Percentiles rank a stretch among this genome's conserved stretches.
phyloP scores from a whole-genome alignment of 2,888 invertebrate species.

The Papilio demoleus region DNA sequence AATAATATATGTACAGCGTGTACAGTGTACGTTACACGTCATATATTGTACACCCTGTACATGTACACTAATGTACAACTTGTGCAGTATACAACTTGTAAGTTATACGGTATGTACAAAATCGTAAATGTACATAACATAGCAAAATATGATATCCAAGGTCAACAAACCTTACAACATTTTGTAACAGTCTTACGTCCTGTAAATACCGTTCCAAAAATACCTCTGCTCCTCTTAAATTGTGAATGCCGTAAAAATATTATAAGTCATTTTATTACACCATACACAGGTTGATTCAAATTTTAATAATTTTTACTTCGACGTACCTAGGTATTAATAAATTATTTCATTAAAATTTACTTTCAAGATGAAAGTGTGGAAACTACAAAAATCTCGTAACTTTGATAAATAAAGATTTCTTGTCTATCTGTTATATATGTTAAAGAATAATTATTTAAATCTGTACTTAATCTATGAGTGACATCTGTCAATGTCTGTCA shows the following conservation, averaged over 20 bases:
- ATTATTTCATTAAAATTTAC: neutral
- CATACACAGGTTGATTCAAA: constrained; percentile 30
- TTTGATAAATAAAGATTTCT: too few species aligned
- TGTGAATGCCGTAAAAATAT: constrained; percentile 45
- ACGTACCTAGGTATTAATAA: neutral
- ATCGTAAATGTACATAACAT: neutral
- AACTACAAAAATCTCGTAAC: neutral
- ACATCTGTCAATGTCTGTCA: too few species aligned
- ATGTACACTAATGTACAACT: neutral
- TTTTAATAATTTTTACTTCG: neutral
- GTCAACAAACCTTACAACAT: constrained; percentile 41
- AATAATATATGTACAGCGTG: neutral
- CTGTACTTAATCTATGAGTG: too few species aligned
- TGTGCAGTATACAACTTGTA: neutral
- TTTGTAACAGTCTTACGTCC: constrained; percentile 35
- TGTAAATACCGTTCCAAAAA: constrained; percentile 41
- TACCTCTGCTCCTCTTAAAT: constrained; percentile 46
- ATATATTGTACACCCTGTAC: neutral
- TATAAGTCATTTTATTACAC: constrained; percentile 42
- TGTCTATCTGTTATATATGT: too few species aligned
- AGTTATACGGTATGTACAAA: too few species aligned
- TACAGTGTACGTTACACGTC: neutral
- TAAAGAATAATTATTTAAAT: too few species aligned
- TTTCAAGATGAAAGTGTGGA: neutral
- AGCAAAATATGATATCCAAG: constrained; percentile 23